Percentiles rank a stretch among this genome's conserved stretches.
Conservation (phyloP, 2,797 vertebrate genomes). For the Cuculus canorus region DNA sequence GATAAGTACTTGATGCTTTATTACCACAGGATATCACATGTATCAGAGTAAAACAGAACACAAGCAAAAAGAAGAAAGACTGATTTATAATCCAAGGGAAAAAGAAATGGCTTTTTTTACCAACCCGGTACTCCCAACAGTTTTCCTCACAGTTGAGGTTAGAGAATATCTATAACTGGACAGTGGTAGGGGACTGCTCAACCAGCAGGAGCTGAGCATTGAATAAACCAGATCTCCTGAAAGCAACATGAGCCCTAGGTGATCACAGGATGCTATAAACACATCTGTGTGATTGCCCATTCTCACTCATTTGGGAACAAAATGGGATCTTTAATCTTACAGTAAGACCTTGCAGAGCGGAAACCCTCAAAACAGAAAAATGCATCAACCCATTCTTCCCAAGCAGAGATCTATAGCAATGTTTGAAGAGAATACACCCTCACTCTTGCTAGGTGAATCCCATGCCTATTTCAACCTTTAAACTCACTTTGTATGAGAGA, state of each 20-base stretch:
- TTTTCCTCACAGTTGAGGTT: not conserved
- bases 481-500: not conserved
- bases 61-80: not conserved
- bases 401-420: not conserved
- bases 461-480: not conserved
- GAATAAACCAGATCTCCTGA: not conserved
- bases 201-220: rapidly evolving
- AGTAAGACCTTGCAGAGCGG: not conserved
- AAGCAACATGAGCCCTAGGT: not conserved
- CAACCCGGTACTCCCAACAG: not conserved
- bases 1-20: not conserved
- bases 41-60: not conserved
- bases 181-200: not conserved
- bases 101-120: not conserved
- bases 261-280: not conserved
- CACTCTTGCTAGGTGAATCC: rapidly evolving
- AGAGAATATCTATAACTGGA: not conserved
- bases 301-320: not conserved
- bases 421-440: not conserved
- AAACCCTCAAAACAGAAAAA: not conserved
- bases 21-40: not conserved
- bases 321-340: not conserved
- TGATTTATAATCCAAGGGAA: not conserved
- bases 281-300: not conserved
- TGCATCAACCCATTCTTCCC: not conserved